These are phyloP conservation scores for Caenorhabditis drosophilae DNA, from an alignment of 2,888 invertebrate species.

Conservation along the genomic window DNA sequence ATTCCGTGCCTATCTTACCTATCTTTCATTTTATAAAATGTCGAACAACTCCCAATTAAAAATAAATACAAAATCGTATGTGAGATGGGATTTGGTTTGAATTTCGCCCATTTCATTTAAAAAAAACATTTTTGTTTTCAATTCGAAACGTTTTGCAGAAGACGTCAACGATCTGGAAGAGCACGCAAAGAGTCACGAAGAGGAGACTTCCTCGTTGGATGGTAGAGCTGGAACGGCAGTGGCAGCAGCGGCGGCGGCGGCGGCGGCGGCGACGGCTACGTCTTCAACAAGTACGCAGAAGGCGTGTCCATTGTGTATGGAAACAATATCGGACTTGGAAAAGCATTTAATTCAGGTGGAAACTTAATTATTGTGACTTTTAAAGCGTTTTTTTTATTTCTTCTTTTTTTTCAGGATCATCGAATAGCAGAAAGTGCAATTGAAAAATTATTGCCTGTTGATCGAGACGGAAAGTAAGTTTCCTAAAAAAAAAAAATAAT, in stretches of 20 bases:
- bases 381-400: too few species aligned
- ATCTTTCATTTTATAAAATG: too few species aligned
- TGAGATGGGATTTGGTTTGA: too few species aligned
- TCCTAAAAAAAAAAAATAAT: too few species aligned
- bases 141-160: conserved; percentile 51
- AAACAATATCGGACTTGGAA: conserved; percentile 36
- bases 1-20: too few species aligned
- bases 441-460: conserved; percentile 46
- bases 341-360: conserved; percentile 48
- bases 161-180: conserved; percentile 47
- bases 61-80: too few species aligned
- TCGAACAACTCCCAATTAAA: too few species aligned
- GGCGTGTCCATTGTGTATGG: conserved; percentile 50
- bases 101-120: too few species aligned
- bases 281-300: background rate
- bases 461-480: conserved; percentile 10
- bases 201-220: conserved; percentile 30
- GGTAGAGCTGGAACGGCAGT: too few species aligned
- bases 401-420: too few species aligned
- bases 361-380: too few species aligned
- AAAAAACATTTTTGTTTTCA: too few species aligned
- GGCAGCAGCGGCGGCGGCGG: conserved; percentile 6
- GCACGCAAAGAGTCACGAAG: conserved; percentile 51
- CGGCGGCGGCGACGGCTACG: conserved; percentile 5
- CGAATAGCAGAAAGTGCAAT: conserved; percentile 58